A percentile compares a stretch with the other conserved stretches of the same genome.
phyloP scores from a whole-genome alignment of 2,888 invertebrate species.

The Celastrina argiolus region DNA sequence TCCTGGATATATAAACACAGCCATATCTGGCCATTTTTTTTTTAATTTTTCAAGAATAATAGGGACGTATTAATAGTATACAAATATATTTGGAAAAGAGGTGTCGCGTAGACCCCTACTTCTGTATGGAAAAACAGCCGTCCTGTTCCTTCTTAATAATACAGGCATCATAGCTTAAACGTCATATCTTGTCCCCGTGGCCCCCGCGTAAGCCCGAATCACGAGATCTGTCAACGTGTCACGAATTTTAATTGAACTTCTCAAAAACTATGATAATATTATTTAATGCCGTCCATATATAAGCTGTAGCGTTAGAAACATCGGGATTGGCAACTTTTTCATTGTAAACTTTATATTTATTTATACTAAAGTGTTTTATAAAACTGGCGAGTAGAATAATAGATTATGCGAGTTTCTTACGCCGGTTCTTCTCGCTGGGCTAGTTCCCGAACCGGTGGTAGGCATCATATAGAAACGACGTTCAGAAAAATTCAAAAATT shows the following conservation, averaged over 20 bases:
- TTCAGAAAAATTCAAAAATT: too few species aligned
- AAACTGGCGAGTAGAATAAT: background rate
- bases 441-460: too few species aligned
- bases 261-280: constrained; percentile 5
- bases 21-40: too few species aligned
- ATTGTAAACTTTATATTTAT: background rate
- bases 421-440: too few species aligned
- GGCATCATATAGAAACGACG: too few species aligned
- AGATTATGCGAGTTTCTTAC: too few species aligned
- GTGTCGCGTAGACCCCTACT: too few species aligned
- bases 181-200: background rate
- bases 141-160: background rate
- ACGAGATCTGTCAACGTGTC: constrained; percentile 5
- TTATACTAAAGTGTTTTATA: background rate
- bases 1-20: too few species aligned
- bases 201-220: background rate
- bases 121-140: too few species aligned
- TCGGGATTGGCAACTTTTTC: background rate
- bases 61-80: too few species aligned
- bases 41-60: too few species aligned
- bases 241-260: background rate
- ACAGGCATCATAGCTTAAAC: background rate
- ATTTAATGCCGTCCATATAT: background rate
- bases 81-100: too few species aligned
- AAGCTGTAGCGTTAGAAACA: background rate